phyloP scores from a whole-genome alignment of 1,140 invertebrate genomes.

The Mya arenaria region DNA sequence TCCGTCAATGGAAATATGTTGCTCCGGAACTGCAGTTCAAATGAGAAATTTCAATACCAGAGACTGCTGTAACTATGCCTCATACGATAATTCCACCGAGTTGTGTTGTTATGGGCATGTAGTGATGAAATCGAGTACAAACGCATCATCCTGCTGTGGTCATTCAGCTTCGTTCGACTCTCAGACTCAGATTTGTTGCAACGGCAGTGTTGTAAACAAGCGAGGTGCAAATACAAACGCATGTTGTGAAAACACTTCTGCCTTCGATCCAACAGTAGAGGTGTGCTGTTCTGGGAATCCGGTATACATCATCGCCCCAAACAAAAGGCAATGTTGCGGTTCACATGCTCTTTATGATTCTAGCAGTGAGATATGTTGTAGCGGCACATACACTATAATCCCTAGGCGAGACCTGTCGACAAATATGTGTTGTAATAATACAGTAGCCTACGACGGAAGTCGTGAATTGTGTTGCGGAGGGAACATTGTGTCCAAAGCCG shows the following conservation, averaged over 20 bases:
- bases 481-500: not conserved
- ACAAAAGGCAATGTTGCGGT: not conserved
- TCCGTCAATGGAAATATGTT: no score
- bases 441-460: not conserved
- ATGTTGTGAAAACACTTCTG: not conserved
- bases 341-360: not conserved
- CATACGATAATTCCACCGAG: no score
- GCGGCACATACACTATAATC: no score
- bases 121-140: not conserved
- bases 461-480: not conserved
- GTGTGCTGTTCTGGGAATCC: not conserved
- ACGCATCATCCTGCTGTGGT: not conserved
- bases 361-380: no score
- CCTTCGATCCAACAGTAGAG: not conserved
- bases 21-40: no score
- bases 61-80: no score
- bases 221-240: not conserved
- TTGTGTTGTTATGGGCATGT: not conserved
- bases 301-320: not conserved
- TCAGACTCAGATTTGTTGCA: not conserved
- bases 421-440: constrained; percentile 19
- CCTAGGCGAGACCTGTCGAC: not conserved
- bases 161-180: not conserved
- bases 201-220: not conserved
- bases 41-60: no score